These are phyloP conservation scores for Atherinomorus stipes DNA, from an alignment of 2,113 vertebrate species.

Conservation along the genomic window DNA sequence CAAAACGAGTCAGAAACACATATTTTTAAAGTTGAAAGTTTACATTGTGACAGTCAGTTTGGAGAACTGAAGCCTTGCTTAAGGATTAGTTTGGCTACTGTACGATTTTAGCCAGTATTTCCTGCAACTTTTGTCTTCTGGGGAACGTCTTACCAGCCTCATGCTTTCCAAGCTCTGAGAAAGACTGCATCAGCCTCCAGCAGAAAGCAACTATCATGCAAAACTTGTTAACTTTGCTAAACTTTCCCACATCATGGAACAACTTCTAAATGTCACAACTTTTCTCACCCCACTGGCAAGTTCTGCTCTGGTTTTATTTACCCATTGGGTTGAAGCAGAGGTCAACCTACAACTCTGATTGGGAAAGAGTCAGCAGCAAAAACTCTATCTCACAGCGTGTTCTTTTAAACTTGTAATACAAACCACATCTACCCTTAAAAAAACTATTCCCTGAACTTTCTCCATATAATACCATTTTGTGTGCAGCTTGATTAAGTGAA, in stretches of 20 bases:
- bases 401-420: too few species aligned
- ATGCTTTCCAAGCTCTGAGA: fast-evolving
- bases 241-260: not conserved
- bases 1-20: too few species aligned
- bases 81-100: not conserved
- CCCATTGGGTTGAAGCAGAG: not conserved
- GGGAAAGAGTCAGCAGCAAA: not conserved
- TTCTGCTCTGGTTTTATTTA: not conserved
- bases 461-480: not conserved
- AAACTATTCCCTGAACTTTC: not conserved
- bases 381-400: not conserved
- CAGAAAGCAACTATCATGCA: too few species aligned
- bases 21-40: too few species aligned
- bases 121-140: not conserved
- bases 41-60: too few species aligned
- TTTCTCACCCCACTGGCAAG: not conserved
- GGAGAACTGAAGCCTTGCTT: not conserved
- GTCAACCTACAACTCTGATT: not conserved
- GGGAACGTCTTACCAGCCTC: not conserved
- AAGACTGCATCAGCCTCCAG: too few species aligned
- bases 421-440: not conserved
- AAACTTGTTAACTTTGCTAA: not conserved
- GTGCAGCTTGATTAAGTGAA: constrained; percentile 13
- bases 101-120: not conserved
- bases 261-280: not conserved